Percentiles rank a stretch among this genome's conserved stretches.
Conservation (phyloP, 1,140 invertebrate genomes). For the Cardiocondyla obscurior region DNA sequence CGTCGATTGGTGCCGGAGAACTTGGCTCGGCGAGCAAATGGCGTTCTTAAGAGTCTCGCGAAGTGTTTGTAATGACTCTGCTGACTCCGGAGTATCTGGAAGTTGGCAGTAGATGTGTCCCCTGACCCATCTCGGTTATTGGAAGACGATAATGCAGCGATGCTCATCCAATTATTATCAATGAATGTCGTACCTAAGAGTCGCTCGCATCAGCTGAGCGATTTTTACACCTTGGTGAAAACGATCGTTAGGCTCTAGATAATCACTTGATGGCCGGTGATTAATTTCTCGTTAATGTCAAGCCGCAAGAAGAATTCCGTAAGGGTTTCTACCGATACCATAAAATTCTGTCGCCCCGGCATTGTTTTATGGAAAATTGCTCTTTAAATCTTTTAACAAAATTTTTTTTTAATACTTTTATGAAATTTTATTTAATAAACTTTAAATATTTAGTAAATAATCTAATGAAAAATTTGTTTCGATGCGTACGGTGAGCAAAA, state of each 20-base stretch:
- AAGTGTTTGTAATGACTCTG: slow-evolving; percentile 62
- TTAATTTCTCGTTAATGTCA: slow-evolving; percentile 53
- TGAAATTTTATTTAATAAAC: too few species aligned
- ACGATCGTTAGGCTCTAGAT: slow-evolving; percentile 54
- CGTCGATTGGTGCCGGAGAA: slow-evolving; percentile 18
- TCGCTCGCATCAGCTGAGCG: neutral
- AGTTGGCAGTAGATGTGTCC: neutral
- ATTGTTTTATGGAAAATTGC: neutral
- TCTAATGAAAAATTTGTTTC: neutral
- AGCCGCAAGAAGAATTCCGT: neutral
- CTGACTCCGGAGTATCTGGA: slow-evolving; percentile 5
- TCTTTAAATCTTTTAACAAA: too few species aligned
- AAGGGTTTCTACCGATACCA: neutral
- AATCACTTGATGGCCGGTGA: slow-evolving; percentile 28
- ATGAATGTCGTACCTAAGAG: slow-evolving; percentile 24
- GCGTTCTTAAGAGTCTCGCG: slow-evolving; percentile 46
- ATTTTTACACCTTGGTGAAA: slow-evolving; percentile 53
- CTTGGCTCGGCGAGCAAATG: slow-evolving; percentile 27
- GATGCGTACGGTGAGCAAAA: neutral
- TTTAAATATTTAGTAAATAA: neutral
- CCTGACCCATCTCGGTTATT: slow-evolving; percentile 32
- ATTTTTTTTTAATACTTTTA: too few species aligned
- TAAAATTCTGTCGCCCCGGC: neutral
- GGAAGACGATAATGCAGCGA: slow-evolving; percentile 44
- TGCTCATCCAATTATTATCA: slow-evolving; percentile 63